Base-by-base conservation (phyloP, 1,140 invertebrate species). In the Halesus radiatus region DNA sequence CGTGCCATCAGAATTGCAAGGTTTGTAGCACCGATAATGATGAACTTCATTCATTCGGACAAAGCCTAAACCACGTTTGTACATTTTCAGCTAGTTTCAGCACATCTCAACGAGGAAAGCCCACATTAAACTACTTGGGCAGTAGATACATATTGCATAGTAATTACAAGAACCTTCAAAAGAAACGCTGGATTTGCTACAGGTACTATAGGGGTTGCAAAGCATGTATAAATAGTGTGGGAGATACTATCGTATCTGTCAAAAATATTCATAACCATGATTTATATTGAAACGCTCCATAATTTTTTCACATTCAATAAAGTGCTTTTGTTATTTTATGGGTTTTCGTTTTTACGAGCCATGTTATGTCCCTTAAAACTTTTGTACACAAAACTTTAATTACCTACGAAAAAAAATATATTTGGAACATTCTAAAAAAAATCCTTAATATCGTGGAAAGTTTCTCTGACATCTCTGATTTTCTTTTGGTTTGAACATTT, bases 161-260 rank as follows among this genome's bases (percentile, higher is more conserved):
- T 29, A 58, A 18, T 7, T 60, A 56, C 23, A 75, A 75, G 23
- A 23, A 56, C 13, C 23, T 29, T 8, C 10, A 10, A 10, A 72
- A 53, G n/a, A 72, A 72, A 20, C 68, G 54, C 13, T 75, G 73
- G 73, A 16, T 32, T 23, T 72, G 68, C 68, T 58, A 60, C 53
- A 75, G 45, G 8, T 22, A 45, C 18, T 72, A 58, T 29, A 56
- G 22, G n/a, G 53, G 53, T 15, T 75, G 73, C 18, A 29, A 15
- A 37, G 73, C 23, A 5, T 8, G 6, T 2, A 3, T 75, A 1
- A 18, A 58, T 10, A 75, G 53, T 22, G 56, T 60, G 4, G 16
- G 53, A 18, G 53, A 56, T 4, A 54, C n/a, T n/a, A 58, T 75
- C 13, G 1, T 73, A 4, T 58, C 45, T 15, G 50, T 18, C 8